Conservation (phyloP, 1,140 invertebrate genomes). For the Medauroidea extradentata region DNA sequence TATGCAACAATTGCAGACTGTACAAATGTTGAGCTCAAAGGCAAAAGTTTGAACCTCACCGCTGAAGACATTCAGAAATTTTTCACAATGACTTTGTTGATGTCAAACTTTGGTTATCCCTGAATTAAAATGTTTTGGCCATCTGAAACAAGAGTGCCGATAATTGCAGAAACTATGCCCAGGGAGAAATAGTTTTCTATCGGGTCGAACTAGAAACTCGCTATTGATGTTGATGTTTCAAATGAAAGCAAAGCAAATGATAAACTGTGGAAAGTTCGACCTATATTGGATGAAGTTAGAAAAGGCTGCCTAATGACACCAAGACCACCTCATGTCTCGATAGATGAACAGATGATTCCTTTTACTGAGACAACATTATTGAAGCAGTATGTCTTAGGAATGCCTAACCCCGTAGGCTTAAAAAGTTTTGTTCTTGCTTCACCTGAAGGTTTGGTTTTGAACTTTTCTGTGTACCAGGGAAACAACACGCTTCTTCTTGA, state of each 20-base stretch:
- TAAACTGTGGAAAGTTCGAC: constrained; percentile 22
- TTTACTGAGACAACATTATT: constrained; percentile 14
- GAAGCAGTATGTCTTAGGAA: constrained; percentile 13
- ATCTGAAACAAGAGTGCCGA: background rate
- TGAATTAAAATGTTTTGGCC: constrained; percentile 6
- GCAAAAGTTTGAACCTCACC: too few species aligned
- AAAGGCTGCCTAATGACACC: constrained; percentile 9
- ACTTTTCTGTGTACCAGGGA: too few species aligned
- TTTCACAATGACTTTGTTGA: too few species aligned
- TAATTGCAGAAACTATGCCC: background rate
- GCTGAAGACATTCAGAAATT: too few species aligned
- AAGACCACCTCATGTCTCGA: constrained; percentile 2
- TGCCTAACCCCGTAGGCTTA: constrained; percentile 10
- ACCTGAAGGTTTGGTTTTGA: constrained; percentile 5
- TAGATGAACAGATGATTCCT: constrained; percentile 27
- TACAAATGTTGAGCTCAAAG: too few species aligned
- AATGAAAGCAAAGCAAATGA: constrained; percentile 5
- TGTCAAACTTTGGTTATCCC: too few species aligned
- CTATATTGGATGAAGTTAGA: constrained; percentile 17
- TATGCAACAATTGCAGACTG: too few species aligned
- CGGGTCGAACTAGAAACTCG: background rate
- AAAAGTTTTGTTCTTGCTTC: constrained; percentile 14
- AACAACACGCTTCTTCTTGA: too few species aligned
- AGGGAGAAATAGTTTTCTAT: constrained; percentile 8
- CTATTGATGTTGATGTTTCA: background rate